phyloP scores from a whole-genome alignment of 2,888 invertebrate species.

The Pseudoips prasinana region DNA sequence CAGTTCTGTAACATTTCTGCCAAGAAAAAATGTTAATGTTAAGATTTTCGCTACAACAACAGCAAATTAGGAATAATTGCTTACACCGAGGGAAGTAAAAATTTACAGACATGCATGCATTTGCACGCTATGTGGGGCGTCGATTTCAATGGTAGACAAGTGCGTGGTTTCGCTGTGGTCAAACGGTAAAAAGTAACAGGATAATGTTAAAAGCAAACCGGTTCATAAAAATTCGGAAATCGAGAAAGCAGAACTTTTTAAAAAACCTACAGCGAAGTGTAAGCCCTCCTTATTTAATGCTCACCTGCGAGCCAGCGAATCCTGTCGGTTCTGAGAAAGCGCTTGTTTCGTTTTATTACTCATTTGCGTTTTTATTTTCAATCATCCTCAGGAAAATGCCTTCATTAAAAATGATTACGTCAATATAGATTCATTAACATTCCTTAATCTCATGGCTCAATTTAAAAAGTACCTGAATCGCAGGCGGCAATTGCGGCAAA shows the following conservation, averaged over 20 bases:
- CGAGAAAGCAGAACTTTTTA: constrained; percentile 34
- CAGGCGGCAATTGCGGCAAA: no score
- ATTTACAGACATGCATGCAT: constrained; percentile 38
- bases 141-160: constrained; percentile 25
- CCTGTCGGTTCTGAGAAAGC: constrained; percentile 12
- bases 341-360: constrained; percentile 9
- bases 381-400: constrained; percentile 11
- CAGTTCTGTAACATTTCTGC: no score
- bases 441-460: constrained; percentile 4
- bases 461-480: constrained; percentile 2
- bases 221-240: constrained; percentile 59
- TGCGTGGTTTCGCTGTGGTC: constrained; percentile 31
- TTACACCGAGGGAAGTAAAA: constrained; percentile 19
- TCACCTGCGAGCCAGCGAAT: constrained; percentile 4
- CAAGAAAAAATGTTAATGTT: no score
- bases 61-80: constrained; percentile 19
- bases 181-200: constrained; percentile 75
- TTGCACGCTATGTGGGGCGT: constrained; percentile 44
- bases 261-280: constrained; percentile 12
- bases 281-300: constrained; percentile 15
- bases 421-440: constrained; percentile 11
- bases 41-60: no score
- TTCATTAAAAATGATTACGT: no score
- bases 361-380: constrained; percentile 13
- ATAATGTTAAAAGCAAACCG: constrained; percentile 55